phyloP scores from a whole-genome alignment of 1,140 invertebrate genomes.

The Copidosoma floridanum region DNA sequence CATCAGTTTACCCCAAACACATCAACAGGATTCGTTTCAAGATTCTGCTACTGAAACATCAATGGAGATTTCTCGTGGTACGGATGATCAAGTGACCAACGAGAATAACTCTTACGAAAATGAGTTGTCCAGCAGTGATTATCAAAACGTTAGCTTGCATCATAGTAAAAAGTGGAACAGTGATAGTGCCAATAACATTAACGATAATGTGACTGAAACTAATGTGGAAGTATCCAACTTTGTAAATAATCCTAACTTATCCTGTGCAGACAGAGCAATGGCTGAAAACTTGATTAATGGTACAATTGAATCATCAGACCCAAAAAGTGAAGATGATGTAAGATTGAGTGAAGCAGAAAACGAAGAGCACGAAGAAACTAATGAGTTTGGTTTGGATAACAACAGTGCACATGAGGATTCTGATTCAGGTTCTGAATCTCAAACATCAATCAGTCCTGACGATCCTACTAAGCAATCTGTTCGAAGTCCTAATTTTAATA shows the following conservation, averaged over 20 bases:
- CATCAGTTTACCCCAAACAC: too few species aligned
- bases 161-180: too few species aligned
- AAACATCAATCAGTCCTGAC: constrained; percentile 29
- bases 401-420: constrained; percentile 5
- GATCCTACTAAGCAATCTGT: constrained; percentile 33
- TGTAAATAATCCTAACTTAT: constrained; percentile 9
- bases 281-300: constrained; percentile 2
- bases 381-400: constrained; percentile 6
- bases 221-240: constrained; percentile 44
- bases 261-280: neutral
- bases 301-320: constrained; percentile 20
- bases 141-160: too few species aligned
- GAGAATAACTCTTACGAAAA: constrained; percentile 1
- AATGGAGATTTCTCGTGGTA: constrained; percentile 48
- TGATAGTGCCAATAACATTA: constrained; percentile 28
- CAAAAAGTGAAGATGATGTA: constrained; percentile 26
- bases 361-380: neutral
- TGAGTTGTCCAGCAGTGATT: constrained; percentile 10
- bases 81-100: constrained; percentile 24
- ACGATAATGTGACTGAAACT: constrained; percentile 41
- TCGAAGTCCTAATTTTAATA: constrained; percentile 32
- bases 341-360: constrained; percentile 13
- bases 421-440: constrained; percentile 24
- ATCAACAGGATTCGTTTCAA: constrained; percentile 22
- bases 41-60: constrained; percentile 49